phyloP scores from a whole-genome alignment of 2,113 vertebrate genomes.

The Caretta caretta region DNA sequence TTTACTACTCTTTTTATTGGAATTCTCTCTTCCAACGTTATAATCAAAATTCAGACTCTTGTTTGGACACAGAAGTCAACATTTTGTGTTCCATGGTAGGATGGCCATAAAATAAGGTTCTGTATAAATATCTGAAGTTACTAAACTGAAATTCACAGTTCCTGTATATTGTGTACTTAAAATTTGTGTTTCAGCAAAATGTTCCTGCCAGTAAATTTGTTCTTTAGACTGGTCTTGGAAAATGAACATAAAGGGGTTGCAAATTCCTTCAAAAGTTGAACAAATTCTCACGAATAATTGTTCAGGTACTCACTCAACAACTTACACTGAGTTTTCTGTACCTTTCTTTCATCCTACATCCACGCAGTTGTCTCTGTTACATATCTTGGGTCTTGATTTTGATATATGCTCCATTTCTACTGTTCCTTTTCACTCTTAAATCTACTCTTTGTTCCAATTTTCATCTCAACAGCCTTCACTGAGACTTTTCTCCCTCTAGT shows the following conservation, averaged over 20 bases:
- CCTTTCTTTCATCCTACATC: not conserved
- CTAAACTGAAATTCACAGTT: not conserved
- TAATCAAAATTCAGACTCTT: not conserved
- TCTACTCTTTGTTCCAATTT: not conserved
- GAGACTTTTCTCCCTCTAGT: not conserved
- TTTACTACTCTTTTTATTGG: not conserved
- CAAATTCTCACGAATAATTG: not conserved
- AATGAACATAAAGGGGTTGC: not conserved
- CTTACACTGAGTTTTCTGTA: not conserved
- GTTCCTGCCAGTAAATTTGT: not conserved
- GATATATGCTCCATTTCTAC: not conserved
- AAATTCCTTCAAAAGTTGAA: not conserved
- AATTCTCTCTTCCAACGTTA: not conserved
- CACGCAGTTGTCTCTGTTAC: not conserved
- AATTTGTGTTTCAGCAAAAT: not conserved
- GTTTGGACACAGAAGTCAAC: not conserved
- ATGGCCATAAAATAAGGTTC: not conserved
- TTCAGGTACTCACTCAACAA: not conserved
- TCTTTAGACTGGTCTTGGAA: not conserved
- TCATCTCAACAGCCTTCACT: not conserved
- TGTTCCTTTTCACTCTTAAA: not conserved
- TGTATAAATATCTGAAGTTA: not conserved
- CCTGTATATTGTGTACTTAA: not conserved
- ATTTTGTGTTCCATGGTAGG: not conserved
- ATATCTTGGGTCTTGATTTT: not conserved